These are phyloP conservation scores for Chanos chanos DNA, from an alignment of 2,797 vertebrate species.

Conservation along the genomic window DNA sequence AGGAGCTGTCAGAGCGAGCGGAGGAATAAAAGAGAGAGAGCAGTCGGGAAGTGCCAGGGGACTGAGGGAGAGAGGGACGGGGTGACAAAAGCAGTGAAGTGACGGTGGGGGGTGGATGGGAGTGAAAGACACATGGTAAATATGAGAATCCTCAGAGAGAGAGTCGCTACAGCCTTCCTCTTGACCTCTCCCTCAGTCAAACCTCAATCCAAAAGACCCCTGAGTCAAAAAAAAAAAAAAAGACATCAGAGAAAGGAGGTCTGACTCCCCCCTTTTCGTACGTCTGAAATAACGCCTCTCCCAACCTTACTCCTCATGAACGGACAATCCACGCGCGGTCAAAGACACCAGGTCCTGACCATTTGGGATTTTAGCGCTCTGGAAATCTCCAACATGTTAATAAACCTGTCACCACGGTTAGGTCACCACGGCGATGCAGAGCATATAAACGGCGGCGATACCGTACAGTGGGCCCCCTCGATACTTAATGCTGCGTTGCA, in stretches of 20 bases:
- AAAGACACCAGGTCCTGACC: constrained; percentile 30
- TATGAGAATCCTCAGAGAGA: constrained; percentile 42
- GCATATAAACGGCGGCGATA: too few species aligned
- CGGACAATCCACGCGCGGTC: constrained; percentile 41
- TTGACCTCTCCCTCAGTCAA: constrained; percentile 42
- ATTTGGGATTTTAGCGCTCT: too few species aligned
- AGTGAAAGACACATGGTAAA: constrained; percentile 38
- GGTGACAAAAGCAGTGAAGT: constrained; percentile 45
- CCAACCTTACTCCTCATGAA: constrained; percentile 44
- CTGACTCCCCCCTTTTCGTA: constrained; percentile 44
- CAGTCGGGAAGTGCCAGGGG: background rate
- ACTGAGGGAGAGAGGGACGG: background rate
- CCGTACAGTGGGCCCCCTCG: too few species aligned
- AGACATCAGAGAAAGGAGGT: constrained; percentile 49
- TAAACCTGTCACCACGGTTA: too few species aligned
- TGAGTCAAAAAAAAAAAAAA: constrained; percentile 44
- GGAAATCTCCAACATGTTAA: too few species aligned
- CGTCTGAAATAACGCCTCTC: constrained; percentile 44
- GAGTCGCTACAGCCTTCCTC: constrained; percentile 33
- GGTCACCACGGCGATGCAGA: too few species aligned
- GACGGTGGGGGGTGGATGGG: constrained; percentile 28
- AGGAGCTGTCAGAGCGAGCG: constrained; percentile 45
- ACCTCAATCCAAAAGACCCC: constrained; percentile 26
- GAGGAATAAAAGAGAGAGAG: constrained; percentile 29
- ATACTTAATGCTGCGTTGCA: too few species aligned